phyloP scores from a whole-genome alignment of 1,140 invertebrate genomes.

The Leptopilina clavipes region DNA sequence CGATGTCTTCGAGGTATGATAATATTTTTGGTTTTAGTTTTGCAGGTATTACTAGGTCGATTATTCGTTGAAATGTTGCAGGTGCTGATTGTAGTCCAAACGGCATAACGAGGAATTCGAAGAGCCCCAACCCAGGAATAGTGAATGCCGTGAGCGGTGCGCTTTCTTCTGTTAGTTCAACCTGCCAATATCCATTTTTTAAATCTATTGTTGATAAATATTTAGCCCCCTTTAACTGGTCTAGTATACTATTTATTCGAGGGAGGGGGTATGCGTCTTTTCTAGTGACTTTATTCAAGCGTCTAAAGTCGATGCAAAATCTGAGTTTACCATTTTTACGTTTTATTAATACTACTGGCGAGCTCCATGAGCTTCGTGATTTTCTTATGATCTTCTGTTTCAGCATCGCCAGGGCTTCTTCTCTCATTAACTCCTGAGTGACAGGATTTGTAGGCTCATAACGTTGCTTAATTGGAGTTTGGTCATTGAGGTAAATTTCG shows the following conservation, averaged over 20 bases:
- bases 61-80: too few relatives aligned
- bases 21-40: too few relatives aligned
- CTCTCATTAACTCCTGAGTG: not conserved
- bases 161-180: conserved; percentile 44
- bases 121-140: not conserved
- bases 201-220: conserved; percentile 71
- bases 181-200: too few relatives aligned
- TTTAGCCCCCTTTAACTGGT: conserved; percentile 55
- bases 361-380: conserved; percentile 19
- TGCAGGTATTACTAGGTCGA: too few relatives aligned
- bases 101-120: conserved; percentile 45
- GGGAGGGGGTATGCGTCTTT: too few relatives aligned
- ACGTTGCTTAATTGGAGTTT: not conserved
- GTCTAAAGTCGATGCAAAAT: not conserved
- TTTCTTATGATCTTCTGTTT: not conserved
- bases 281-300: not conserved
- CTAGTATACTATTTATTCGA: too few relatives aligned
- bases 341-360: not conserved
- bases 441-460: not conserved
- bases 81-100: too few relatives aligned
- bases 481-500: not conserved
- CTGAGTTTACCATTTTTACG: not conserved
- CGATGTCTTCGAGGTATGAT: too few relatives aligned
- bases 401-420: too few relatives aligned
- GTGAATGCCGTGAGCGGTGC: conserved; percentile 54